A percentile compares a stretch with the other conserved stretches of the same genome.
phyloP scores from a whole-genome alignment of 92 coral and sea anemone species.

The Phenganax marumi region DNA sequence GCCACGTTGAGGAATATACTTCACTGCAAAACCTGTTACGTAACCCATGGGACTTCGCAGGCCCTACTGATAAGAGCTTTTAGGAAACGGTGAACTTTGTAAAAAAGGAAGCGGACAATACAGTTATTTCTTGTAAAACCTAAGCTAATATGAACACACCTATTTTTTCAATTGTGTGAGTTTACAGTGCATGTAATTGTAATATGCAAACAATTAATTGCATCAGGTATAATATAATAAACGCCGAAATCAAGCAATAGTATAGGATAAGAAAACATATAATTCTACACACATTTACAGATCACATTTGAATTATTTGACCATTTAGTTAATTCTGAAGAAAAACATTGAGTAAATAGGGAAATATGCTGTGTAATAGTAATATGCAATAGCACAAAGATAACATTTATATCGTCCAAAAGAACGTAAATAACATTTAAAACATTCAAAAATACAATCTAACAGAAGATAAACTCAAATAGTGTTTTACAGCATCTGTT shows the following conservation, averaged over 20 bases:
- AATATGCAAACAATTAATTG: neutral
- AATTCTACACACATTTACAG: neutral
- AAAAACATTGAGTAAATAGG: neutral
- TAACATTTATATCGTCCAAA: neutral
- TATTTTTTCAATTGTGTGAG: neutral
- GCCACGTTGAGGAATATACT: too few relatives aligned
- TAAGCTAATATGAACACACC: too few relatives aligned
- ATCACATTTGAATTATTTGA: neutral
- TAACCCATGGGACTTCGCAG: too few relatives aligned
- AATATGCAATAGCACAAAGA: neutral
- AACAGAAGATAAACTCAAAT: neutral
- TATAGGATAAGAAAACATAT: neutral
- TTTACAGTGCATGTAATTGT: constrained; percentile 5
- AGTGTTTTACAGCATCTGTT: neutral
- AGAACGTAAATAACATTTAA: neutral
- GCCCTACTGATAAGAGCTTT: too few relatives aligned
- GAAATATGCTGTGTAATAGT: neutral
- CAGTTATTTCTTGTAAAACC: too few relatives aligned
- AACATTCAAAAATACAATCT: neutral
- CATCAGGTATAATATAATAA: neutral
- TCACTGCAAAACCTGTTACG: too few relatives aligned
- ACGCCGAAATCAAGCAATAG: neutral
- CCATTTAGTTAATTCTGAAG: neutral
- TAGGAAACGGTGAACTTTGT: too few relatives aligned
- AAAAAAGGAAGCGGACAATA: too few relatives aligned